Percentiles rank a stretch among this genome's conserved stretches.
Evolutionary conservation across 1,140 invertebrate genomes (phyloP).

Genomic region (Heliconius eleuchia): DNA sequence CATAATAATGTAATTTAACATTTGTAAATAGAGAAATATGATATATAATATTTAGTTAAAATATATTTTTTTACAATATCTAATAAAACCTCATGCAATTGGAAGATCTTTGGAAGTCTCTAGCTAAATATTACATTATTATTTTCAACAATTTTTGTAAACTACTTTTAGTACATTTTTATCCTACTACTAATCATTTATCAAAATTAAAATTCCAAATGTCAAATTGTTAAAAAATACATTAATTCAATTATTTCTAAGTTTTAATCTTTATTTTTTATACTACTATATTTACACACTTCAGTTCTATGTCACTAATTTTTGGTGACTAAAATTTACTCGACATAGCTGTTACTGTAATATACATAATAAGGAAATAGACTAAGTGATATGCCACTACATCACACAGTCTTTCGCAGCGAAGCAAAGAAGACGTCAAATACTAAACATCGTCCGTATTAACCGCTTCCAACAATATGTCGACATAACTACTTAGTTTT

Average conservation of each 20-base stretch:
- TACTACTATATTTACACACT: constrained; percentile 1
- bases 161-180: neutral
- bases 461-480: neutral
- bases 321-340: neutral
- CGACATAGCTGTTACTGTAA: neutral
- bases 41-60: neutral
- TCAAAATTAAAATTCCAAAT: no score
- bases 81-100: neutral
- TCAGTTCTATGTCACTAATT: neutral
- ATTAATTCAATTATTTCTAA: neutral
- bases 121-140: neutral
- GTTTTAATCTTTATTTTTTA: neutral
- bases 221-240: neutral
- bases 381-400: neutral
- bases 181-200: no score
- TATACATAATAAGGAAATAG: neutral
- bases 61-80: neutral
- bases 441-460: neutral
- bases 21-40: neutral
- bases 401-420: neutral
- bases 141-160: no score
- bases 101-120: neutral
- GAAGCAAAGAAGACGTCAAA: neutral
- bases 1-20: neutral
- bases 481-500: neutral